Conservation (phyloP, 2,888 invertebrate genomes). For the Polyommatus iphigenia region DNA sequence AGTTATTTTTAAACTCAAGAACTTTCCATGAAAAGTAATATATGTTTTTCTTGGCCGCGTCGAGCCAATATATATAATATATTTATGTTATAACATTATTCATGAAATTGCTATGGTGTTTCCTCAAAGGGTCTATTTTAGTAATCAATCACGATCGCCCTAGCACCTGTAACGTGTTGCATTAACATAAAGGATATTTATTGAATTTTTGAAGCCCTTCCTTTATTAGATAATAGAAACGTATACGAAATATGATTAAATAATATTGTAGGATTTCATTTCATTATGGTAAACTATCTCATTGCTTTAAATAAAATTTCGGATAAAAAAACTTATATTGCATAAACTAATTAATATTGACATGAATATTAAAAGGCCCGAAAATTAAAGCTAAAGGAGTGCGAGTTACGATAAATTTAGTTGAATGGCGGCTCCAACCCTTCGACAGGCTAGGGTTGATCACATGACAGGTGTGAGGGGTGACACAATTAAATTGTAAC, state of each 20-base stretch:
- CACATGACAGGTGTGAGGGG: constrained; percentile 24
- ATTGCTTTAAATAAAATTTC: neutral
- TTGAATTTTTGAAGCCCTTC: constrained; percentile 69
- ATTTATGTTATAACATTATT: constrained; percentile 20
- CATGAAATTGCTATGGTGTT: constrained; percentile 22
- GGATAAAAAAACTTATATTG: neutral
- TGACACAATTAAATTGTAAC: constrained; percentile 30
- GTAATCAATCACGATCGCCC: constrained; percentile 76
- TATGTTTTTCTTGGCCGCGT: neutral
- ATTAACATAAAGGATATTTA: constrained; percentile 79
- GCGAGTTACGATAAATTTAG: constrained; percentile 6
- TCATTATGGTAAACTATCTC: neutral
- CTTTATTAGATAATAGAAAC: constrained; percentile 49
- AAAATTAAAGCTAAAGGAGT: neutral
- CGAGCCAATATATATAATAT: constrained; percentile 2
- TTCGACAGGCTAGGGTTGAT: constrained; percentile 15
- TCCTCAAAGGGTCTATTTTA: constrained; percentile 36
- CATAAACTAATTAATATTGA: constrained; percentile 8
- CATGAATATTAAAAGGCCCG: neutral
- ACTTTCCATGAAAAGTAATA: constrained; percentile 8
- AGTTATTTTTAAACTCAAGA: constrained; percentile 22
- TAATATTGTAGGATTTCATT: neutral
- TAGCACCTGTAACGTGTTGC: constrained; percentile 53
- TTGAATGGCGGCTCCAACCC: constrained; percentile 11
- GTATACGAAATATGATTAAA: neutral